Percentiles rank a stretch among this genome's conserved stretches.
phyloP scores from a whole-genome alignment of 2,888 invertebrate species.

The Empis stercorea region DNA sequence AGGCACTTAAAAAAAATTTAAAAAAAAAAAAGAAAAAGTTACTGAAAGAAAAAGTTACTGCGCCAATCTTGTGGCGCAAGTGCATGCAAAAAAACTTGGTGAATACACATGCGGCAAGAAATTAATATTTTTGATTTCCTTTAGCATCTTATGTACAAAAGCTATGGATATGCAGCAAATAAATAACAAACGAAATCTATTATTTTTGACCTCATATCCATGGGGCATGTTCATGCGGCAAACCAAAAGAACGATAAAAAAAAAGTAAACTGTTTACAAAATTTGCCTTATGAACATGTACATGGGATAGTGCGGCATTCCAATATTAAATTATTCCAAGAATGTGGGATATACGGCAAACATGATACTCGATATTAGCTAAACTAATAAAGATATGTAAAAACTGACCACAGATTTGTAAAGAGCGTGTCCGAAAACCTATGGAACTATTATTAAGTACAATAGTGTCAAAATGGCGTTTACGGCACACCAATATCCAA shows the following conservation, averaged over 20 bases:
- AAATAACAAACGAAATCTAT: background rate
- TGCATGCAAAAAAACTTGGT: background rate
- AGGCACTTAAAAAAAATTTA: background rate
- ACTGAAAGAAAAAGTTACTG: background rate
- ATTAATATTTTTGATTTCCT: background rate
- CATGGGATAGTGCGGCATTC: background rate
- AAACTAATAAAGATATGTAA: background rate
- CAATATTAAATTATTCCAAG: background rate
- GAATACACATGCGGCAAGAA: background rate
- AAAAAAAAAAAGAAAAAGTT: no score
- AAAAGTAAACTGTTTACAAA: background rate
- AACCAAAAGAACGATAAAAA: background rate
- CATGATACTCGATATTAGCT: background rate
- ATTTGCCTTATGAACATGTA: background rate
- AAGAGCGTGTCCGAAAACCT: background rate
- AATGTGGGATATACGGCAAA: background rate
- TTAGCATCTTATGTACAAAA: background rate
- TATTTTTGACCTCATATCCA: background rate
- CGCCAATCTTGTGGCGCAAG: background rate
- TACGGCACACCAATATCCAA: background rate
- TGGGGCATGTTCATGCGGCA: background rate
- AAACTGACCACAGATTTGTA: background rate
- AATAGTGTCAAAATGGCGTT: background rate
- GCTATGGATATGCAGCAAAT: background rate
- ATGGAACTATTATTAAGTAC: background rate